These are phyloP conservation scores for Crocuta crocuta DNA, from an alignment of 2,113 vertebrate genomes.

Conservation along the genomic window DNA sequence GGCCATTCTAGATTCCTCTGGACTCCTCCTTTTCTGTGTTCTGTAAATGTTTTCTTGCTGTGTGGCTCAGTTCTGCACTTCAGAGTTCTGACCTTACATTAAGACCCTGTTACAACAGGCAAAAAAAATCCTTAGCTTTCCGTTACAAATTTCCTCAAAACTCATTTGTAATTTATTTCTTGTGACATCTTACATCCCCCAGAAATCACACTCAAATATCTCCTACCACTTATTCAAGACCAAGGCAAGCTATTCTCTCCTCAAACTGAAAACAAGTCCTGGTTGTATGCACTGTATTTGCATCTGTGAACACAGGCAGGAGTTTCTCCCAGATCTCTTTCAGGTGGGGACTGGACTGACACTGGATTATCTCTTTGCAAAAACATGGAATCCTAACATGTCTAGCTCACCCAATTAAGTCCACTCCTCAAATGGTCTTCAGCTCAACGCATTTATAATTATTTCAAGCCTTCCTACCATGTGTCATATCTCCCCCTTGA, in stretches of 20 bases:
- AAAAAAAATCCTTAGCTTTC: not conserved
- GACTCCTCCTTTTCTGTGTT: not conserved
- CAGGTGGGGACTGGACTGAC: not conserved
- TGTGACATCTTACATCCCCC: not conserved
- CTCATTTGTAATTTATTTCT: not conserved
- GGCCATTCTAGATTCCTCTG: not conserved
- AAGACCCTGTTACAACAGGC: not conserved
- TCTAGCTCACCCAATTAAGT: not conserved
- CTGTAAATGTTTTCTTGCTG: not conserved
- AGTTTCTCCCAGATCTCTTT: not conserved
- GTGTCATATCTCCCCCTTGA: not conserved
- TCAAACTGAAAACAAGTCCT: not conserved
- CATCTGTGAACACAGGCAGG: not conserved
- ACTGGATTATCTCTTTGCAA: not conserved
- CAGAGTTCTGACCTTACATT: not conserved
- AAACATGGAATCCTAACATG: not conserved
- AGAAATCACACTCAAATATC: not conserved
- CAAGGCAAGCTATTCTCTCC: not conserved
- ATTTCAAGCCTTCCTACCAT: not conserved
- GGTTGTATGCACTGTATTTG: not conserved
- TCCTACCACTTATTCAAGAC: not conserved
- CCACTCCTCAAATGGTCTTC: not conserved
- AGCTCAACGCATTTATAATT: not conserved
- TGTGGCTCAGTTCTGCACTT: not conserved
- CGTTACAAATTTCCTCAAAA: not conserved